Percentiles rank a stretch among this genome's conserved stretches.
These are phyloP conservation scores for Coreoperca whiteheadi DNA, from an alignment of 2,113 vertebrate genomes.

Conservation along the genomic window DNA sequence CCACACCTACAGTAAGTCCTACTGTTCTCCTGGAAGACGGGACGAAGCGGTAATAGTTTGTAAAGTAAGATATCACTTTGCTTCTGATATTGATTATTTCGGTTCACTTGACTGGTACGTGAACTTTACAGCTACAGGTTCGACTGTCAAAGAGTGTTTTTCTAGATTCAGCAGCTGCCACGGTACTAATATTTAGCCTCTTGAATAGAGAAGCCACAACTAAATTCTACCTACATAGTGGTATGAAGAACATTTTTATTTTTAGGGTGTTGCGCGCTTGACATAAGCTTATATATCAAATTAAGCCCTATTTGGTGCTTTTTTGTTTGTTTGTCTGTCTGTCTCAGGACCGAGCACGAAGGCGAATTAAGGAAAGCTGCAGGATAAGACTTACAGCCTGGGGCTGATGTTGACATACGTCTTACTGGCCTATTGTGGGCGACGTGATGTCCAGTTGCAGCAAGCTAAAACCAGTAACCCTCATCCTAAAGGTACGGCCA, in stretches of 20 bases:
- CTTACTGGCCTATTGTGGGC: not conserved
- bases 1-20: too few relatives aligned
- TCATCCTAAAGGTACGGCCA: not conserved
- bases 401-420: not conserved
- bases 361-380: slow-evolving; percentile 23
- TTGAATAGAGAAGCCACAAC: not conserved
- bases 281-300: slow-evolving; percentile 21
- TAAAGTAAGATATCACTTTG: not conserved
- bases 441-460: too few relatives aligned
- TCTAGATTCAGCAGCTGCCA: slow-evolving; percentile 9
- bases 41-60: not conserved
- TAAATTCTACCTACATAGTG: not conserved
- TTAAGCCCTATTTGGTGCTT: not conserved
- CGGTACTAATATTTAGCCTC: not conserved
- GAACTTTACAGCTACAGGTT: not conserved
- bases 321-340: not conserved
- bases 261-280: not conserved
- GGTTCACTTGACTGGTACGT: not conserved
- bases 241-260: not conserved
- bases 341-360: not conserved
- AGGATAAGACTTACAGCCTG: not conserved
- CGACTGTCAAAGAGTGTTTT: too few relatives aligned
- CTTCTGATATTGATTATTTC: slow-evolving; percentile 35
- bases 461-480: not conserved
- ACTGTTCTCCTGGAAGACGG: not conserved